Base-by-base conservation (phyloP, 2,888 invertebrate genomes). In the Acrobasis consociella region DNA sequence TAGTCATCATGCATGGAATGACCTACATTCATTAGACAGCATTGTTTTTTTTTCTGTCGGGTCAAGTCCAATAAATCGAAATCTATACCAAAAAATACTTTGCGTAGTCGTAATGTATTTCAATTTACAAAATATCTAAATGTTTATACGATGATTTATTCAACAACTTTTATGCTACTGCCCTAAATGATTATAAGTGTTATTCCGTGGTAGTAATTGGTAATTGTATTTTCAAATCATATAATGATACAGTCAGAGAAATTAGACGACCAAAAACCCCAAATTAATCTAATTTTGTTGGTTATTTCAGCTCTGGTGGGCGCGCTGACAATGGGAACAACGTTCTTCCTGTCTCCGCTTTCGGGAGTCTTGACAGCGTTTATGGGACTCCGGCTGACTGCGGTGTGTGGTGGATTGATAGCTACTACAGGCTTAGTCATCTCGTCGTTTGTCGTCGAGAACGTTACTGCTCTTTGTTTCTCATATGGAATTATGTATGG, bases 401-500 rank as follows among this genome's bases (percentile, higher is more conserved):
- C 98, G 0, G 95, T 98, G 68, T 85, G 96, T 49, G 98, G 98
- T 2, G 98, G 97, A 5, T 87, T 94, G 46, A 91, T 98, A 49
- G 97, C 97, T 0, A 94, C 96, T 3, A 81, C 93, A 10, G 97
- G 97, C 59, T 94, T 98, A 91, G 81, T 98, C 60, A 81, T 96
- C 13, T 97, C 97, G 10, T 97, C 98, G 0, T 96, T 97, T 77
- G 94, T 95, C 69, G 93, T 83, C 17, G 80, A 95, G 67, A 92
- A 94, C 72, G 94, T 98, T 10, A 94, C 94, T 72, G 93, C 95
- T 15, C 93, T 98, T 61, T 97, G 95, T 85, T 93, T 98, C 65
- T 98, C 98, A 0, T 98, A 97, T 81, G 98, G 98, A 10, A 89
- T 98, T 38, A 94, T 98, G 94, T 97, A 97, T 72, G 98, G 98